phyloP scores from a whole-genome alignment of 2,113 vertebrate genomes.

The Forbesichthys agassizii region DNA sequence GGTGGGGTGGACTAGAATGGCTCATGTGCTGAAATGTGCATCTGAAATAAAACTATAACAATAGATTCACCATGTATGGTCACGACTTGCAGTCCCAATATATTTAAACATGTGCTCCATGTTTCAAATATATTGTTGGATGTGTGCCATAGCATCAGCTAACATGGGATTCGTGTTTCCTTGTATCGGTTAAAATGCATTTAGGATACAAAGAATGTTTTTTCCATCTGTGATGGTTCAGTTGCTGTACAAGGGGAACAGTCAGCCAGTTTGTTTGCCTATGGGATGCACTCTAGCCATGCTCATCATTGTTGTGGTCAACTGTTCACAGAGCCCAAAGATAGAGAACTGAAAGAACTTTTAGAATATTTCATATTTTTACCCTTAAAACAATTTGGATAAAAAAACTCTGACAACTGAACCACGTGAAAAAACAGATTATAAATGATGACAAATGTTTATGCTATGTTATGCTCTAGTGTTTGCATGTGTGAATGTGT shows the following conservation, averaged over 20 bases:
- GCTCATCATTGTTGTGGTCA: slow-evolving; percentile 60
- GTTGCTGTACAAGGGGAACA: slow-evolving; percentile 76
- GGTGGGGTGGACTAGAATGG: slow-evolving; percentile 55
- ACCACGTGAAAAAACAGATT: slow-evolving; percentile 84
- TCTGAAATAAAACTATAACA: slow-evolving; percentile 55
- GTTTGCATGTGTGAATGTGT: slow-evolving; percentile 9
- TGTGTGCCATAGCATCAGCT: slow-evolving; percentile 63
- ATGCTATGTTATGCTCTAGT: slow-evolving; percentile 34
- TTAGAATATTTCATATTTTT: slow-evolving; percentile 34
- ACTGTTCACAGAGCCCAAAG: slow-evolving; percentile 82
- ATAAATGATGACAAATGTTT: slow-evolving; percentile 66
- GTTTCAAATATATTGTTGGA: slow-evolving; percentile 81
- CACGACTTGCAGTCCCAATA: slow-evolving; percentile 74
- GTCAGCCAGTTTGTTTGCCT: slow-evolving; percentile 71
- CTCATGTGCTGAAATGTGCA: slow-evolving; percentile 67
- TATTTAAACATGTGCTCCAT: slow-evolving; percentile 75
- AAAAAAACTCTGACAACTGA: slow-evolving; percentile 83
- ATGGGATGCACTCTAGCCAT: slow-evolving; percentile 64
- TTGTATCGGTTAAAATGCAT: slow-evolving; percentile 66
- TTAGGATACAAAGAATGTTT: slow-evolving; percentile 75
- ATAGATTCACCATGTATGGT: slow-evolving; percentile 59
- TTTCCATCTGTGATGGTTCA: slow-evolving; percentile 84
- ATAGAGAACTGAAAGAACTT: slow-evolving; percentile 83
- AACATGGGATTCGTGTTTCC: slow-evolving; percentile 58
- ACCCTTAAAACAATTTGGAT: slow-evolving; percentile 52